Base-by-base conservation (phyloP, 2,888 invertebrate genomes). In the Hartigia nigra region DNA sequence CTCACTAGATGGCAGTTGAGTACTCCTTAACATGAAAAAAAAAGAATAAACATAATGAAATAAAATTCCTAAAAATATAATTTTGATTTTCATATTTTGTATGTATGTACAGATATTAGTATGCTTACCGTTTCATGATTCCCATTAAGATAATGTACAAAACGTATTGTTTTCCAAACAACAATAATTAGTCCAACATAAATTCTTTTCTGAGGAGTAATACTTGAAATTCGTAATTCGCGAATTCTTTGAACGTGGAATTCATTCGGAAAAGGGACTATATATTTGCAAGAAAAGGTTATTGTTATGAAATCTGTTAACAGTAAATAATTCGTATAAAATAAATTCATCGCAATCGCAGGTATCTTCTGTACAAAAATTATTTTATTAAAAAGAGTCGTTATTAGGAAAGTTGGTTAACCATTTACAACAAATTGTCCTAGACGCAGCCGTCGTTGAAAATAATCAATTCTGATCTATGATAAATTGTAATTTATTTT, bases 301-400 rank as follows among this genome's bases (percentile, higher is more conserved):
- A 23, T 23, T 55, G 5, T 9, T 14, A 55, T 14, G 23, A 55
- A 55, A 23, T 39, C 23, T 23, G 39, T 55, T 55, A 55, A 23
- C 23, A 55, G 9, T 55, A 23, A 55, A 23, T 23, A 55, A 55
- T 55, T 55, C 9, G 4, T 55, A 55, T 55, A 55, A 55, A 55
- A 55, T 55, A 55, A 55, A 55, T 55, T 55, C 9, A 55, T 23
- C 9, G 23, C 55, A 55, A 55, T 14, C 2, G 9, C 14, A 55
- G 23, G 23, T 23, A 55, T 4, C 23, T 55, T 79, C 75, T 81
- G 86, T 89, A 88, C 80, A 89, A 90, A 90, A 89, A 85, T 86
- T 85, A 83, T 85, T 90, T 90, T 90, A 89, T 90, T 90, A 87
- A 86, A 89, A 89, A 87, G 82, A 82, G 85, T 84, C 79, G 80